Base-by-base conservation (phyloP, 2,113 vertebrate genomes). In the Amia ocellicauda region DNA sequence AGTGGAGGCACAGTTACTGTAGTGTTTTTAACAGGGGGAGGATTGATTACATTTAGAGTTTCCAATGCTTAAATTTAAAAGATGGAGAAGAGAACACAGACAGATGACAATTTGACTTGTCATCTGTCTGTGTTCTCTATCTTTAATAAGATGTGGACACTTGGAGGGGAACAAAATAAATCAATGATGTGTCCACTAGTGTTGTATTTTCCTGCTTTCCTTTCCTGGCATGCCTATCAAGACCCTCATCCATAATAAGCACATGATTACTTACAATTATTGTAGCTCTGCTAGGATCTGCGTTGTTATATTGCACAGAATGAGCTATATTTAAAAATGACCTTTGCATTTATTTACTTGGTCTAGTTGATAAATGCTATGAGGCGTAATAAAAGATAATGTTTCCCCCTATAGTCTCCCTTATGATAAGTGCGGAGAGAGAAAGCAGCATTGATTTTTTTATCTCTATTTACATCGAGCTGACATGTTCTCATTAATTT, bases 401-500 rank as follows among this genome's bases (percentile, higher is more conserved):
- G 23, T 56, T 42, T n/a, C 45, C 53, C 53, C 31, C 22, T 28
- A 24, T 11, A 26, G 41, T 36, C 53, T 55, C 26, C 31, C 26
- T 19, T 50, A 50, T 51, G 26, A 42, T 63, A 53, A 63, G 28
- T 49, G 10, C 49, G 23, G 28, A 26, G 27, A 60, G 22, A 47
- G 23, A 45, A 42, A 26, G 14, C 50, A 45, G 41, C 74, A 83
- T 79, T 67, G 78, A 83, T 85, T 89, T 87, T n/a, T n/a, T 79
- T 75, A 71, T 74, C 64, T 85, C 69, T 49, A 78, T 84, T 78
- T 80, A 71, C 72, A 73, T 63, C 70, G 71, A 71, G 77, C 71
- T 84, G 79, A 72, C 69, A 62, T 73, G 67, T 81, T 83, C 76
- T 76, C 64, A 64, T 78, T 82, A 75, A 82, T 86, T 80, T 86